Conservation (phyloP, 2,113 vertebrate species). For the Empidonax traillii region DNA sequence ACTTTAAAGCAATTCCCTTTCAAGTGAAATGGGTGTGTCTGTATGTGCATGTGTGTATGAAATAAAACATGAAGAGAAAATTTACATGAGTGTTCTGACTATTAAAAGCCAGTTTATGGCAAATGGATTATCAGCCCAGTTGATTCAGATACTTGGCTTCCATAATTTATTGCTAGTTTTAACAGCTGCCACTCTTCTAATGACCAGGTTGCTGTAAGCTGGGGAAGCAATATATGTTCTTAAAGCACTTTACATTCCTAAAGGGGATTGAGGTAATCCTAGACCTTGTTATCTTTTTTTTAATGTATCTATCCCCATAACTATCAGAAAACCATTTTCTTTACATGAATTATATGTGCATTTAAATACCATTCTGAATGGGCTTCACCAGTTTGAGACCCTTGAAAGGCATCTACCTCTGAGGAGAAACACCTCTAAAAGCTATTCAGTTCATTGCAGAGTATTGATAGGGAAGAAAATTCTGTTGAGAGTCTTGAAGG, state of each 20-base stretch:
- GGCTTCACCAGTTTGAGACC: background rate
- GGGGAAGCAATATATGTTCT: background rate
- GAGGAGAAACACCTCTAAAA: background rate
- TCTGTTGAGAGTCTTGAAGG: background rate
- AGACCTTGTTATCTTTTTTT: conserved; percentile 13
- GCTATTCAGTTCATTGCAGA: background rate
- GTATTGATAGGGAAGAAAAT: background rate
- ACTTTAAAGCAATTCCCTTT: background rate
- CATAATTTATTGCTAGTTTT: background rate
- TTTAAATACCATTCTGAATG: background rate
- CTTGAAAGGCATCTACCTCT: background rate
- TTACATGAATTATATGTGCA: background rate
- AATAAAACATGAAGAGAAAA: conserved; percentile 8
- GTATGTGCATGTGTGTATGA: background rate
- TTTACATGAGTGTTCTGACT: background rate
- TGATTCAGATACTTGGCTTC: background rate
- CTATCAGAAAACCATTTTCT: background rate
- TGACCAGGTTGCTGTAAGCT: background rate
- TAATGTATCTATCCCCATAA: background rate
- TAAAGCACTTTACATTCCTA: conserved; percentile 17
- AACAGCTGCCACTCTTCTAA: conserved; percentile 12
- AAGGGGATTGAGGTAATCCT: conserved; percentile 12
- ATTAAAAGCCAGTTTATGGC: background rate
- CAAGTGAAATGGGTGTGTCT: background rate
- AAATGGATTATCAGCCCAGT: background rate